Percentiles rank a stretch among this genome's conserved stretches.
phyloP scores from a whole-genome alignment of 1,140 invertebrate genomes.

The Leucophenga varia region DNA sequence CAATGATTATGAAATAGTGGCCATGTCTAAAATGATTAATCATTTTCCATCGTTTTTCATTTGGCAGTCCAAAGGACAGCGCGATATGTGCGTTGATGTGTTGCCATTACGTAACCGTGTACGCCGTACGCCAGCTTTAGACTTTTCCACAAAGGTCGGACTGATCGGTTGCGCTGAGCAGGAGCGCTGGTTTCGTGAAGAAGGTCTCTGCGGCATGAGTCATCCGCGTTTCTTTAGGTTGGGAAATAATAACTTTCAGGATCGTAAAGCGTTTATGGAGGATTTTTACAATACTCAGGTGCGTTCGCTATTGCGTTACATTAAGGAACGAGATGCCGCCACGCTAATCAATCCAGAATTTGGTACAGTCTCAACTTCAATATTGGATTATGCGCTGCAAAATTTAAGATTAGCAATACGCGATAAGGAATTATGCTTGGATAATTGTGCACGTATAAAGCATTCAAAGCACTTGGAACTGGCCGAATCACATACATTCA shows the following conservation, averaged over 20 bases:
- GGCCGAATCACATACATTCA: conserved; percentile 72
- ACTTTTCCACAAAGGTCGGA: conserved; percentile 65
- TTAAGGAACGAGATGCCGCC: conserved; percentile 58
- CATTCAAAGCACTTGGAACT: conserved; percentile 36
- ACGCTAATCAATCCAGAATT: conserved; percentile 25
- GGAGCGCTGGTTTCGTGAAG: conserved; percentile 63
- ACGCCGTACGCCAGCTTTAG: conserved; percentile 57
- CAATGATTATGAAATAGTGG: conserved; percentile 51
- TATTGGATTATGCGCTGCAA: conserved; percentile 61
- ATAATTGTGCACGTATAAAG: conserved; percentile 32
- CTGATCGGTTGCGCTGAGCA: conserved; percentile 62
- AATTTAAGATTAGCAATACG: conserved; percentile 40
- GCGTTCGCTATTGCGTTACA: conserved; percentile 75
- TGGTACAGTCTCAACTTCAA: conserved; percentile 47
- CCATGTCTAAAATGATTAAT: conserved; percentile 63
- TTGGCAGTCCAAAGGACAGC: conserved; percentile 57
- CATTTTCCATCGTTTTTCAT: conserved; percentile 62
- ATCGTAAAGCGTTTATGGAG: conserved; percentile 58
- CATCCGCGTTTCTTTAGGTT: conserved; percentile 62
- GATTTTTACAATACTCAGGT: conserved; percentile 79
- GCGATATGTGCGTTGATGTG: conserved; percentile 46
- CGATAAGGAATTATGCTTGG: conserved; percentile 29
- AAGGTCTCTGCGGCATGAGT: conserved; percentile 60
- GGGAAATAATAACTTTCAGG: conserved; percentile 55
- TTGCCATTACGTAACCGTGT: conserved; percentile 61